Base-by-base conservation (phyloP, 1,140 invertebrate species). In the Papilio aristodemus region DNA sequence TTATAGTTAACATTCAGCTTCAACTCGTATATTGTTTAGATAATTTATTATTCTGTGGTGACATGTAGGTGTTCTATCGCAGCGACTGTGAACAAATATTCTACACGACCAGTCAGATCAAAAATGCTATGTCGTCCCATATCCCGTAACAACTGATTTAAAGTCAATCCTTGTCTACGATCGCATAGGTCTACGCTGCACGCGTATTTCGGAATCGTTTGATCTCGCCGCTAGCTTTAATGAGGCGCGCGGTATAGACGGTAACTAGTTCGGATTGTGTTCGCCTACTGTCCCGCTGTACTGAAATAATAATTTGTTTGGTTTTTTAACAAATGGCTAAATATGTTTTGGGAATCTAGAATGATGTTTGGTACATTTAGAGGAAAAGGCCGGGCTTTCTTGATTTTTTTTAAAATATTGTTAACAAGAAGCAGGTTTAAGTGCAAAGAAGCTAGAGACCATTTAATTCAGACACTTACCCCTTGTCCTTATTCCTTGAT, bases 171-270 rank as follows among this genome's bases (percentile, higher is more conserved):
- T 63, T 68, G 67, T 86, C 84, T 85, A 82, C 64, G 70, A 73
- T 70, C 59, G 76, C 75, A 71, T 84, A 84, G 76, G 75, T 88
- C 82, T 87, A 75, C 73, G 63, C 63, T 76, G 71, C 36, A 67
- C 73, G 82, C 80, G 81, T 88, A 89, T 90, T 90, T 89, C 77
- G 88, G 86, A 79, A 78, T 76, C 83, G 78, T 90, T 90, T 90
- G 88, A 90, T 89, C 85, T 90, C 72, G 79, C 88, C 86, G 86
- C 79, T 74, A 69, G 77, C 77, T 88, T 86, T 90, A 90, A 89
- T 87, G 86, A 90, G 88, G 74, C 81, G 84, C 77, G 76, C 79
- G 73, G 76, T 80, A 79, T 80, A 86, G 76, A 83, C 84, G 79
- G 81, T 84, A 85, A 86, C 87, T 84, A 88, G 84, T 80, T 79